Evolutionary conservation across 1,140 invertebrate species (phyloP).

Genomic region (Drosophila malerkotliana): DNA sequence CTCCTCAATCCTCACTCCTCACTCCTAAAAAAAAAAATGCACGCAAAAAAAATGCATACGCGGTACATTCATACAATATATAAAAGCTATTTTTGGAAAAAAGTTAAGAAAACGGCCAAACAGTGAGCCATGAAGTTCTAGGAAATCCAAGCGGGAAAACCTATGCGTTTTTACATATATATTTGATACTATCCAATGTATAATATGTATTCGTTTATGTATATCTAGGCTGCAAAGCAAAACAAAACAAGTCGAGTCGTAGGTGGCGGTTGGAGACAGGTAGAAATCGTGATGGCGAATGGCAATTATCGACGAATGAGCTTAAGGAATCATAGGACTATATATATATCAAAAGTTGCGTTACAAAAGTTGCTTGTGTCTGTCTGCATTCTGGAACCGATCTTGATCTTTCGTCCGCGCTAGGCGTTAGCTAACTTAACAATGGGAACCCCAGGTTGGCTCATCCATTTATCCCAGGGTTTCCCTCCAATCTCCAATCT

Average conservation of each 20-base stretch:
- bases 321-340: slow-evolving; percentile 41
- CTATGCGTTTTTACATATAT: slow-evolving; percentile 7
- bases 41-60: neutral
- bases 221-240: slow-evolving; percentile 30
- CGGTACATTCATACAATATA: neutral
- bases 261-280: neutral
- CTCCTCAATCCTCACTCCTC: slow-evolving; percentile 4
- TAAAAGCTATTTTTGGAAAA: neutral
- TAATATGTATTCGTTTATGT: slow-evolving; percentile 41
- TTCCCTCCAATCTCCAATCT: too few species aligned
- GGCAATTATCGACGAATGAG: slow-evolving; percentile 8
- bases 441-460: neutral
- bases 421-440: slow-evolving; percentile 26
- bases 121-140: too few species aligned
- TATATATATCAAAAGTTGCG: slow-evolving; percentile 48
- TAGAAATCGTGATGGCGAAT: slow-evolving; percentile 7
- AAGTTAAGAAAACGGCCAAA: too few species aligned
- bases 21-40: slow-evolving; percentile 20
- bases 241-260: slow-evolving; percentile 11
- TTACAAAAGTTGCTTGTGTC: slow-evolving; percentile 43
- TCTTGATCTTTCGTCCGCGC: neutral
- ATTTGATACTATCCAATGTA: slow-evolving; percentile 49
- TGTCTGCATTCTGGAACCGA: slow-evolving; percentile 11
- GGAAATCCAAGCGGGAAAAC: neutral
- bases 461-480: neutral